Evolutionary conservation across 2,888 invertebrate species (phyloP), one percentile per base, ranked within the genome.

Genomic region (Caenorhabditis wallacei): DNA sequence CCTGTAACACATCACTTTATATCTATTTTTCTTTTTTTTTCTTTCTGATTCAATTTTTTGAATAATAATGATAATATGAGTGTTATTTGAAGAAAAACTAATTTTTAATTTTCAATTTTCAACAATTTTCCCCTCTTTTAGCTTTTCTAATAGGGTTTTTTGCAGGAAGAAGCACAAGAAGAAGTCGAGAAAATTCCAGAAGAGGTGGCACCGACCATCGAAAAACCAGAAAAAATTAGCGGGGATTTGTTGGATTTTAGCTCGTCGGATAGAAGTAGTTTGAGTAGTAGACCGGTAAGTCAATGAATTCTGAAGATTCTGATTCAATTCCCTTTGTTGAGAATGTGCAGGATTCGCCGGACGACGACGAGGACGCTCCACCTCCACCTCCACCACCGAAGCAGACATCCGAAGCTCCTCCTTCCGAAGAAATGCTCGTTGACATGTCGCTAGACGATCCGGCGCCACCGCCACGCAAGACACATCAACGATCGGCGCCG

Each of bases 251-350:
- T 80, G 3, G 72, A 80, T 59, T 80, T 80, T 43, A 80, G 68
- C 51, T 72, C 80, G 57, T 72, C 59, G 18, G 80, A 80, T 80
- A 80, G 68, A 30, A 72, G 72, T 72, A 80, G 80, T 80, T 72
- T 72, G 64, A 72, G 68, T 80, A 72, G 72, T 54, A 46, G 72
- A 64, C 66, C 79, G 79, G 79, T 80, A 37, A 37, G 79, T 35
- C 30, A 30, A n/a, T n/a, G n/a, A n/a, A n/a, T n/a, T n/a, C n/a
- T n/a, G n/a, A n/a, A n/a, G n/a, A n/a, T n/a, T n/a, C n/a, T n/a
- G n/a, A n/a, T n/a, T n/a, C n/a, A n/a, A n/a, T 11, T n/a, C 11
- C n/a, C 26, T n/a, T 13, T 43, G 8, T 63, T 43, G 63, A 72
- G 61, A 37, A 51, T 37, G 35, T 74, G 48, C 24, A 76, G 76